phyloP scores from a whole-genome alignment of 2,113 vertebrate genomes.

The Tachycineta bicolor region DNA sequence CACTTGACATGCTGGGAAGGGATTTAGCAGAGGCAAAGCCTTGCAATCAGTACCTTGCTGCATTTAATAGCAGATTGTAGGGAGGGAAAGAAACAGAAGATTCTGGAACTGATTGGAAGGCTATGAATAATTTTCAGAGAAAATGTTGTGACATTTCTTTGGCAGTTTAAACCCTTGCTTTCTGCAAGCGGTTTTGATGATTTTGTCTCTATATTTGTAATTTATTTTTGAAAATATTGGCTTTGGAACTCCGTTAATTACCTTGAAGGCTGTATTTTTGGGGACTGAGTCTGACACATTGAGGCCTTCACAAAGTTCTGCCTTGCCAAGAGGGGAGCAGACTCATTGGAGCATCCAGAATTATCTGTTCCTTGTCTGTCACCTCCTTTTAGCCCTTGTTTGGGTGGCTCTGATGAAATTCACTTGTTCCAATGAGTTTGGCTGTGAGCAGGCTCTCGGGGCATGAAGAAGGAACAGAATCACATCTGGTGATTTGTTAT shows the following conservation, averaged over 20 bases:
- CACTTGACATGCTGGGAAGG: neutral
- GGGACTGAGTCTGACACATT: rapidly evolving
- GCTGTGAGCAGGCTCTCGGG: neutral
- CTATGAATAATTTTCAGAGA: neutral
- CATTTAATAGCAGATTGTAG: neutral
- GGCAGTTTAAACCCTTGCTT: neutral
- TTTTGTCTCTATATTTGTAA: neutral
- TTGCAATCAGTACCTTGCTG: neutral
- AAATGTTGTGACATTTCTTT: neutral
- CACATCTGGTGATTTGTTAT: rapidly evolving
- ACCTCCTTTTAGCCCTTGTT: neutral
- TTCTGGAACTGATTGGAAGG: neutral
- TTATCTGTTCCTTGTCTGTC: too few species aligned
- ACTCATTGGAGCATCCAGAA: rapidly evolving
- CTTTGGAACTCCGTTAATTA: neutral
- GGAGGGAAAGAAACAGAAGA: neutral
- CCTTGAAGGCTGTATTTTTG: neutral
- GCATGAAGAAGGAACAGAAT: rapidly evolving
- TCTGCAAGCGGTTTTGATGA: neutral
- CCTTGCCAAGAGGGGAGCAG: neutral
- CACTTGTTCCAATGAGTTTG: rapidly evolving
- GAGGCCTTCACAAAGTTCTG: rapidly evolving
- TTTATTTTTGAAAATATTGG: neutral
- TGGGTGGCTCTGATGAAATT: neutral
- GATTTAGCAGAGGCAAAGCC: neutral